Conservation (phyloP, 2,888 invertebrate species). For the Philhelius pedissequus region DNA sequence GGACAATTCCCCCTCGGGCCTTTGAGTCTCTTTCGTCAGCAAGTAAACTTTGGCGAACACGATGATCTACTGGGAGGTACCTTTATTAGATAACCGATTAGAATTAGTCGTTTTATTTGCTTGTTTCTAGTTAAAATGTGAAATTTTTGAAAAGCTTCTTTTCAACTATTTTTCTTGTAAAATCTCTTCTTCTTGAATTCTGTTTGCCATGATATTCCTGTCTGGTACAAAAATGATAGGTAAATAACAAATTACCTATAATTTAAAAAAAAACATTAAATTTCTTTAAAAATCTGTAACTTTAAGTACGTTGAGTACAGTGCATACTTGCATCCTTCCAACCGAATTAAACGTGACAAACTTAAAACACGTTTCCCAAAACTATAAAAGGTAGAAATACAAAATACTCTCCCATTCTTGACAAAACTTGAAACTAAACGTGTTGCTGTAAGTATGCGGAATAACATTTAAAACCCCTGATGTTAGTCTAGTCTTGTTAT, state of each 20-base stretch:
- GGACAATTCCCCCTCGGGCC: too few species aligned
- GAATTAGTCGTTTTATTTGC: too few species aligned
- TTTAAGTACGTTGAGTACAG: neutral
- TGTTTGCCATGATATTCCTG: too few species aligned
- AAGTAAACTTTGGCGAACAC: too few species aligned
- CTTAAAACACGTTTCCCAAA: neutral
- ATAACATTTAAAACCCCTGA: neutral
- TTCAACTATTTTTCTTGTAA: too few species aligned
- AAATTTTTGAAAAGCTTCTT: too few species aligned
- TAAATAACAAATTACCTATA: neutral
- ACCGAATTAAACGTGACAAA: neutral
- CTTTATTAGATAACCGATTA: too few species aligned
- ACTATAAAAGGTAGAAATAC: neutral
- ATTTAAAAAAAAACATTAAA: neutral
- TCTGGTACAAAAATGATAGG: too few species aligned
- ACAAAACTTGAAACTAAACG: neutral
- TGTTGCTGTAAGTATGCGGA: neutral
- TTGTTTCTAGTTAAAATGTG: too few species aligned
- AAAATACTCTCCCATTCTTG: neutral
- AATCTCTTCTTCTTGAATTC: too few species aligned
- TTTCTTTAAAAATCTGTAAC: neutral
- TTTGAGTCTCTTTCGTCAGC: too few species aligned
- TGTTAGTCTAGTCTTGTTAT: constrained; percentile 12
- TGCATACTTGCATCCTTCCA: neutral
- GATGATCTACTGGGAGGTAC: too few species aligned